Percentiles rank a stretch among this genome's conserved stretches.
phyloP scores from a whole-genome alignment of 1,140 invertebrate genomes.

The Ridgeia piscesae region DNA sequence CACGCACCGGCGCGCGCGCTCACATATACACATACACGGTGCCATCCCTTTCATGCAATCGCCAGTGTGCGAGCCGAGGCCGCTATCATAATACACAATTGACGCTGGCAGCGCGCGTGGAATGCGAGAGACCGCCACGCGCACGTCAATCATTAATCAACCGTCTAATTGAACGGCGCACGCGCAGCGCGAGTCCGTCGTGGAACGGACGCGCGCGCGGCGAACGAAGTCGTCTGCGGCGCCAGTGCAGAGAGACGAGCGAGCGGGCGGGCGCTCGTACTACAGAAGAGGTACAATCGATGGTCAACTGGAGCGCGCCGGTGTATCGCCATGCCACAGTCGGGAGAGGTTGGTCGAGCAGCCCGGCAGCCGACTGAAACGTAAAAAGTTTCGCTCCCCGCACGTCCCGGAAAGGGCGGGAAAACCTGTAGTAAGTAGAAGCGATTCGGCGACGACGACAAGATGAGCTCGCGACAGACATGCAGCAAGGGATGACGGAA shows the following conservation, averaged over 20 bases:
- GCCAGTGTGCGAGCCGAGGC: background rate
- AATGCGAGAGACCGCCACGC: background rate
- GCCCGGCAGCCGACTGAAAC: background rate
- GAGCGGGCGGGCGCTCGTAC: background rate
- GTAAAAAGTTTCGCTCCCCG: background rate
- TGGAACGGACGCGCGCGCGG: background rate
- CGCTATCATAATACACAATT: conserved; percentile 1
- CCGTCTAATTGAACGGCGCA: conserved; percentile 3
- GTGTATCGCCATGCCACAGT: background rate
- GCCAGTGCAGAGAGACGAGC: too few relatives aligned
- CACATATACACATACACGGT: too few relatives aligned
- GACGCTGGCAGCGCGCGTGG: background rate
- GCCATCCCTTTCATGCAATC: background rate
- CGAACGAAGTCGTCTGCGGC: background rate
- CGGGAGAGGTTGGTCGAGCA: background rate
- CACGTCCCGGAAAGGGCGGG: background rate
- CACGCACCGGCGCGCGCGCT: too few relatives aligned
- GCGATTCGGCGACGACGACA: background rate
- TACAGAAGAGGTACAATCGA: background rate
- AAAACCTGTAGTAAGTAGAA: too few relatives aligned
- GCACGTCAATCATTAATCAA: conserved; percentile 5
- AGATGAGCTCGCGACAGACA: background rate
- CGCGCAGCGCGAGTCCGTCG: background rate
- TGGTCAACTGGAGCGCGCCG: background rate
- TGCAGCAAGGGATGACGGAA: background rate